Evolutionary conservation across 2,888 invertebrate genomes (phyloP), one percentile per base, ranked within the genome.

Genomic region (Pyrgus malvae): DNA sequence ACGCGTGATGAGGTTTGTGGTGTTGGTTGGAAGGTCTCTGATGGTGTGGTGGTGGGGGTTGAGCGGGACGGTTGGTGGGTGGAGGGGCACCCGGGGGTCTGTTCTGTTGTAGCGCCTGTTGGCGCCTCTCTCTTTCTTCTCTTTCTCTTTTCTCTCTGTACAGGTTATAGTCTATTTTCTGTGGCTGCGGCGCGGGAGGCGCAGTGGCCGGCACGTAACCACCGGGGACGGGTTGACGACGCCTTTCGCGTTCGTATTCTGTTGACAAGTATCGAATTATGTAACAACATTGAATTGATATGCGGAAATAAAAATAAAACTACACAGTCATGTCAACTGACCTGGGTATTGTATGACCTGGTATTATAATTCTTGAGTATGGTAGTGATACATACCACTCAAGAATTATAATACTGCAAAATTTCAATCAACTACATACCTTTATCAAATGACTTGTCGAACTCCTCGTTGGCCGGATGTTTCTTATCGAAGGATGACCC

Each of bases 141-240:
- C 93, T 83, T 65, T 94, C 93, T 42, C 92, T 88, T 69, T 93
- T 93, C 70, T 94, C 93, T 16, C 93, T 83, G 72, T 94, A 94
- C 7, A 93, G 90, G 53, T 92, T 91, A 65, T 92, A 91, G 69
- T 91, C 91, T 51, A 91, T 90, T 66, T 91, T 91, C 64, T 92
- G 91, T 1, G 89, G 88, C 44, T 84, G 72, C 50, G 86, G 65
- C 54, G 80, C 70, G 1, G 84, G 60, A 0, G 76, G 72, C 53
- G 76, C 62, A 0, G 81, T 75, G 0, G 88, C 87, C 0, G 90
- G 88, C 1, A 89, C 87, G 64, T 90, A 90, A 1, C 89, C 88
- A 21, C 90, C 89, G 0, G 85, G 79, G 1, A 75, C 75, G 1
- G 83, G 85, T 55, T 81, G 82, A 0, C 89, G 79, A 16, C 86